phyloP scores from a whole-genome alignment of 2,113 vertebrate species.

The Mustelus asterias region DNA sequence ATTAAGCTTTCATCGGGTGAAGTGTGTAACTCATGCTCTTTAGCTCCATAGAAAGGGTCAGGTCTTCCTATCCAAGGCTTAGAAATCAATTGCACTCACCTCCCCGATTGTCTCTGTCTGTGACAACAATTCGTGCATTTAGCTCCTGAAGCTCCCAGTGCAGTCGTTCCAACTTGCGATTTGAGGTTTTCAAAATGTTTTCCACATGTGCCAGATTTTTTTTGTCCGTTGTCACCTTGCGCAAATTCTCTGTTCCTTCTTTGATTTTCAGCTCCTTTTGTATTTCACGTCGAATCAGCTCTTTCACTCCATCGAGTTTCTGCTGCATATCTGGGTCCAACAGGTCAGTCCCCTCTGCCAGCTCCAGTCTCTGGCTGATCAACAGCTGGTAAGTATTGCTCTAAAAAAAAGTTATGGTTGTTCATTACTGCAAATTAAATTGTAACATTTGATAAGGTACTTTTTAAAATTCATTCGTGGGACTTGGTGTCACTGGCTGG shows the following conservation, averaged over 20 bases:
- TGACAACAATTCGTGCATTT: conserved; percentile 58
- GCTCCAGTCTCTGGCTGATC: conserved; percentile 45
- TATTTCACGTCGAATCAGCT: conserved; percentile 59
- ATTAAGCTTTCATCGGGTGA: neutral
- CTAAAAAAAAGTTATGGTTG: neutral
- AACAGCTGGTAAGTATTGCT: conserved; percentile 39
- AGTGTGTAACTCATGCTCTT: neutral
- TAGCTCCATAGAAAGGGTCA: neutral
- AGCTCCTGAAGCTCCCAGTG: conserved; percentile 64
- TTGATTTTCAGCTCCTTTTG: conserved; percentile 68
- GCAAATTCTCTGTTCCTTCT: conserved; percentile 59
- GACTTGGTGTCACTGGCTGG: too few relatives aligned
- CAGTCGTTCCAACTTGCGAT: conserved; percentile 57
- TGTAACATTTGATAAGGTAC: neutral
- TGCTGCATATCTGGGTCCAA: conserved; percentile 64
- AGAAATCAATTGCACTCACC: neutral
- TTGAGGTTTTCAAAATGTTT: conserved; percentile 56
- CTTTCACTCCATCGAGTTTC: conserved; percentile 56
- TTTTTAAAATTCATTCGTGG: neutral
- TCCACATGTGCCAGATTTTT: conserved; percentile 59
- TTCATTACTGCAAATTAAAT: conserved; percentile 1
- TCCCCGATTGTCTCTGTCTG: conserved; percentile 47
- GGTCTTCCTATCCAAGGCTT: neutral
- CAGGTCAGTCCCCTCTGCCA: conserved; percentile 53
- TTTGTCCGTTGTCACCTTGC: conserved; percentile 56